Evolutionary conservation across 2,888 invertebrate species (phyloP).

Genomic region (Neoaliturus tenellus): DNA sequence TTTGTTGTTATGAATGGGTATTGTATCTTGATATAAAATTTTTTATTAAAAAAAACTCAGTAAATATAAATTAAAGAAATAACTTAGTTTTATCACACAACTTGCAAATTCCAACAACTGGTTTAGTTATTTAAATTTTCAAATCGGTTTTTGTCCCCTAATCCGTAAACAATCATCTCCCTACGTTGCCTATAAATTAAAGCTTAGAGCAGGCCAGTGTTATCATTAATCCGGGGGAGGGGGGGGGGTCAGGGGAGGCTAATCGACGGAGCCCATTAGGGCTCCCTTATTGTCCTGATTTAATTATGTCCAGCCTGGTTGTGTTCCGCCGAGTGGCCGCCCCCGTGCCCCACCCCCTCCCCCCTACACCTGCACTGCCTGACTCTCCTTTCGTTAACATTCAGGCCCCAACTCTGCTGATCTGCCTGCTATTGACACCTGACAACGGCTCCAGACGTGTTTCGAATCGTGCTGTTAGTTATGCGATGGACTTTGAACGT

Average conservation of each 20-base stretch:
- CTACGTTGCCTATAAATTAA: slow-evolving; percentile 7
- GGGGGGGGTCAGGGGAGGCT: not conserved
- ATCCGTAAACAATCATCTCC: not conserved
- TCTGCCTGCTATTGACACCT: not conserved
- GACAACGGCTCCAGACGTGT: no score
- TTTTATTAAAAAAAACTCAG: no score
- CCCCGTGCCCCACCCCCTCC: not conserved
- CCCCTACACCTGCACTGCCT: not conserved
- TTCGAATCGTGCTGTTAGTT: no score
- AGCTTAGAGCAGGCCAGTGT: slow-evolving; percentile 21
- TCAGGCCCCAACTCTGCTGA: not conserved
- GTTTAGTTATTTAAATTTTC: no score
- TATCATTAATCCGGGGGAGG: slow-evolving; percentile 3
- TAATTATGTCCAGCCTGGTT: slow-evolving; percentile 30
- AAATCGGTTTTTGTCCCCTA: not conserved
- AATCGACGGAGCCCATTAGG: slow-evolving; percentile 14
- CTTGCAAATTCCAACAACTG: no score
- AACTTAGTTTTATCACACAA: no score
- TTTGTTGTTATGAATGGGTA: no score
- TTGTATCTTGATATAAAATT: no score
- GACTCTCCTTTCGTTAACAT: not conserved
- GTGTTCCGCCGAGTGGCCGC: not conserved
- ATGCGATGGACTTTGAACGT: no score
- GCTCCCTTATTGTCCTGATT: slow-evolving; percentile 21
- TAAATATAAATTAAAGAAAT: no score